phyloP scores from a whole-genome alignment of 1,140 invertebrate species.

The Leptinotarsa texana region DNA sequence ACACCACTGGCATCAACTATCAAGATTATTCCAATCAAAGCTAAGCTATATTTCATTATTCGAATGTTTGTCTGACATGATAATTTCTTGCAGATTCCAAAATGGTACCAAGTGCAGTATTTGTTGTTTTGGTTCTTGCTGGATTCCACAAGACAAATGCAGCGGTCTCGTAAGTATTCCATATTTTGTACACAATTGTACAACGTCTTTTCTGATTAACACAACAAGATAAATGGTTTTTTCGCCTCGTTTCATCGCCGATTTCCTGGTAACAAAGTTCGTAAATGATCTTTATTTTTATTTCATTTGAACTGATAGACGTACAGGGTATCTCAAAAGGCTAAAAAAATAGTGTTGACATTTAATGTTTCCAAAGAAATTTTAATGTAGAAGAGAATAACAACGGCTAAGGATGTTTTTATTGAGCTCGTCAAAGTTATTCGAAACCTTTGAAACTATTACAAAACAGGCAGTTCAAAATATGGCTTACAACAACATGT shows the following conservation, averaged over 20 bases:
- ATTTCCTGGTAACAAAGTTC: neutral
- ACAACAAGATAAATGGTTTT: neutral
- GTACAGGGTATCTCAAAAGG: neutral
- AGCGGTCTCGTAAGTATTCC: constrained; percentile 19
- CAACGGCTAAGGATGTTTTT: too few species aligned
- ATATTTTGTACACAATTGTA: neutral
- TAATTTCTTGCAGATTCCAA: constrained; percentile 19
- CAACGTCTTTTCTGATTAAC: too few species aligned
- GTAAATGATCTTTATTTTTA: neutral
- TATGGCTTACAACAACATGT: too few species aligned
- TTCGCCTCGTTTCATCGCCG: too few species aligned
- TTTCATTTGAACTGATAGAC: neutral
- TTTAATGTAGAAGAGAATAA: neutral
- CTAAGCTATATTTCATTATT: constrained; percentile 1
- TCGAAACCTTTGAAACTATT: too few species aligned
- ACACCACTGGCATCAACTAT: constrained; percentile 19
- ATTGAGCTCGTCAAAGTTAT: too few species aligned
- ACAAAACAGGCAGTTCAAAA: too few species aligned
- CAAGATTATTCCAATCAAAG: neutral
- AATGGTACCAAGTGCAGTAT: constrained; percentile 18
- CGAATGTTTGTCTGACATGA: neutral
- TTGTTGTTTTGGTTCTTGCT: constrained; percentile 13
- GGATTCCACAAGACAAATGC: constrained; percentile 1
- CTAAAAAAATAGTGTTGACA: neutral
- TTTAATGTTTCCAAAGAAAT: neutral